Base-by-base conservation (phyloP, 1,140 invertebrate species). In the Drosophila pseudoobscura region DNA sequence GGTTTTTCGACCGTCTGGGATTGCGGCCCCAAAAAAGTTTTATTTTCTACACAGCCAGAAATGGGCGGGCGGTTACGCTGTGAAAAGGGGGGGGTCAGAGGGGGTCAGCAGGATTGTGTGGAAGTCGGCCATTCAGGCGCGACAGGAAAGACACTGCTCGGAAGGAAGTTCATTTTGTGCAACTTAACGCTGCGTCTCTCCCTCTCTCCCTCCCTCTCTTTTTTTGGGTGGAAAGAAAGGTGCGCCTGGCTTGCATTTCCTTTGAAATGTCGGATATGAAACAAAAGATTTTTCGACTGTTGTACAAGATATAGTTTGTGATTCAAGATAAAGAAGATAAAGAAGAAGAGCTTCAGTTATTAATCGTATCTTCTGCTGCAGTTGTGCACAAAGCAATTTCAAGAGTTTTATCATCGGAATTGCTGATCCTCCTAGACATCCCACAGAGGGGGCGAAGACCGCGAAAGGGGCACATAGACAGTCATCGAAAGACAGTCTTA, bases 121-220 rank as follows among this genome's bases (percentile, higher is more conserved):
- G 51, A 50, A 60, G 60, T 51, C 56, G 60, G 64, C 69, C 75
- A 78, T 66, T 78, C 61, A 78, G 70, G 56, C 79, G 63, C 61
- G 75, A 62, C 80, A 75, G 80, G 58, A 80, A 80, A 80, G 71
- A 75, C 43, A 68, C 53, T 41, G 20, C 11, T 51, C 60, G 78
- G 78, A 84, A 83, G 80, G 80, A 84, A 84, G 80, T 84, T 79
- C 51, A 85, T 84, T 84, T 84, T 84, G 80, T 84, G 66, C 76
- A 85, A 75, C 80, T 84, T 84, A 79, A 80, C 62, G 80, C 55
- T 79, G 35, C 6, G 6, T 31, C 29, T 64, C 78, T 59, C 69
- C 51, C 66, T 6, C 45, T 20, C 45, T 43, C 43, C 51, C 62
- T 39, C 31, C 29, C 39, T 26, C n/a, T 31, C 35, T 35, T 17